These are phyloP conservation scores for Aphaenogaster ashmeadi DNA, from an alignment of 1,140 invertebrate genomes.

Conservation along the genomic window DNA sequence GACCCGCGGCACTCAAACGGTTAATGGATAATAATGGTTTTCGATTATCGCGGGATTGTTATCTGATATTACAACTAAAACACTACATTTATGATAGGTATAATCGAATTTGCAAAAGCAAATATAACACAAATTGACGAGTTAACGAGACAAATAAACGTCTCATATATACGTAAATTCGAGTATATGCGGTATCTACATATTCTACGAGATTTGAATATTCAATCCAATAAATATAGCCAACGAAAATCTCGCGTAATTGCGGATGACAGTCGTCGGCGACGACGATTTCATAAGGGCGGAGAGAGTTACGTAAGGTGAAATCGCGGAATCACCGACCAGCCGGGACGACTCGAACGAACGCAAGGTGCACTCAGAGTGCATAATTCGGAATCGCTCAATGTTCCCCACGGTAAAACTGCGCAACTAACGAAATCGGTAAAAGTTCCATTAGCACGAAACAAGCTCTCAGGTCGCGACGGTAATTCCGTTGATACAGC, in stretches of 20 bases:
- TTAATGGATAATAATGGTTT: slow-evolving; percentile 1
- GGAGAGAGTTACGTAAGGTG: slow-evolving; percentile 43
- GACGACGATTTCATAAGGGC: background rate
- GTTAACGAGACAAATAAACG: background rate
- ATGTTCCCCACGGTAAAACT: slow-evolving; percentile 1
- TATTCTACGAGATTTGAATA: slow-evolving; percentile 10
- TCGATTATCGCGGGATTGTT: slow-evolving; percentile 25
- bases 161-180: background rate
- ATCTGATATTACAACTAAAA: slow-evolving; percentile 12
- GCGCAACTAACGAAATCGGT: slow-evolving; percentile 21
- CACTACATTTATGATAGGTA: background rate
- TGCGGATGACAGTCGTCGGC: background rate
- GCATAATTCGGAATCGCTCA: slow-evolving; percentile 31
- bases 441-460: slow-evolving; percentile 53
- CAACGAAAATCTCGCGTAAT: background rate
- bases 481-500: slow-evolving; percentile 21
- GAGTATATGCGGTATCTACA: background rate
- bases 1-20: too few relatives aligned
- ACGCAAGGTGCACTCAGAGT: slow-evolving; percentile 18
- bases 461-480: slow-evolving; percentile 24
- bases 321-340: slow-evolving; percentile 21
- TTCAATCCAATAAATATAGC: background rate
- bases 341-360: background rate
- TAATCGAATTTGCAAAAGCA: background rate
- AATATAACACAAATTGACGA: background rate